Percentiles rank a stretch among this genome's conserved stretches.
These are phyloP conservation scores for Amazona guildingii DNA, from an alignment of 2,113 vertebrate species.

Conservation along the genomic window DNA sequence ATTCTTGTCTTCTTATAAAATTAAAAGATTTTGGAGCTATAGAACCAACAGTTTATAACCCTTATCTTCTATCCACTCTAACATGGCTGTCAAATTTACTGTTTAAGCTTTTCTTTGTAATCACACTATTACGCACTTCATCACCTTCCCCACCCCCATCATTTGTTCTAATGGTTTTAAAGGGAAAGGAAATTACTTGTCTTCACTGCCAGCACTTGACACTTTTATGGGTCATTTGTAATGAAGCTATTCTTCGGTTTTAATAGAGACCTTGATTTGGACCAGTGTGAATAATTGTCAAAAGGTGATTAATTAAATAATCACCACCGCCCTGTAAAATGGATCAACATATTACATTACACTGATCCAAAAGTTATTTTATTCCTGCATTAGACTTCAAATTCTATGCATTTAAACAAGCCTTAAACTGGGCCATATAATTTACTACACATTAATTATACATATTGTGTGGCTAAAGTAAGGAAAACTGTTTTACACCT, in stretches of 20 bases:
- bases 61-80: slow-evolving; percentile 32
- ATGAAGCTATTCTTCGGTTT: slow-evolving; percentile 83
- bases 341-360: slow-evolving; percentile 82
- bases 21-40: neutral
- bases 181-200: slow-evolving; percentile 82
- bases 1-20: slow-evolving; percentile 1
- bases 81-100: slow-evolving; percentile 69
- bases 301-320: slow-evolving; percentile 88
- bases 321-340: slow-evolving; percentile 80
- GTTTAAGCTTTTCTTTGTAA: slow-evolving; percentile 74
- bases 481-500: slow-evolving; percentile 71
- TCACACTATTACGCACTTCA: slow-evolving; percentile 70
- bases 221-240: slow-evolving; percentile 86
- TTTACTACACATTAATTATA: slow-evolving; percentile 82
- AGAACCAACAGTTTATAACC: neutral
- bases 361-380: slow-evolving; percentile 81
- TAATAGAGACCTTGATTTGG: slow-evolving; percentile 85
- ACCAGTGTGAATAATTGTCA: slow-evolving; percentile 83
- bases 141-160: slow-evolving; percentile 74
- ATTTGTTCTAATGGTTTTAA: slow-evolving; percentile 77
- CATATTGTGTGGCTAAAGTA: slow-evolving; percentile 64
- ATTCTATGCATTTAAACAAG: slow-evolving; percentile 87
- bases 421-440: slow-evolving; percentile 77
- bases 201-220: slow-evolving; percentile 78
- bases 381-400: slow-evolving; percentile 75